Conservation (phyloP, 2,888 invertebrate genomes). For the Sympetrum striolatum region DNA sequence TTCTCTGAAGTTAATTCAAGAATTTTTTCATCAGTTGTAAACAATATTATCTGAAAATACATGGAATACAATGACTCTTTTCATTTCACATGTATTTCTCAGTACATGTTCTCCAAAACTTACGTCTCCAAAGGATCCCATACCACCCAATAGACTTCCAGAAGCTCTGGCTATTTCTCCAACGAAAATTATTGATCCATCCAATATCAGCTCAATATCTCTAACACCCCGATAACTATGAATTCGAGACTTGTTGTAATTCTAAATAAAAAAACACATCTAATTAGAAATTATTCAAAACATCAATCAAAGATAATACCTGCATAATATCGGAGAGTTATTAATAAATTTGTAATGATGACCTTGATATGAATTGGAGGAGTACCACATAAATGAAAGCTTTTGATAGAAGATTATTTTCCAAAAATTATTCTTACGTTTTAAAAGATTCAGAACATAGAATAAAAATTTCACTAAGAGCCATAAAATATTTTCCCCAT, state of each 20-base stretch:
- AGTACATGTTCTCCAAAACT: slow-evolving; percentile 54
- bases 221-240: slow-evolving; percentile 81
- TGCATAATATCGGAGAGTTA: too few species aligned
- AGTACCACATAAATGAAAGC: too few species aligned
- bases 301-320: too few species aligned
- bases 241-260: slow-evolving; percentile 87
- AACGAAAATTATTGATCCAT: slow-evolving; percentile 73
- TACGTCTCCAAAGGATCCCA: slow-evolving; percentile 76
- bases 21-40: slow-evolving; percentile 78
- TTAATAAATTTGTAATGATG: too few species aligned
- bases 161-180: slow-evolving; percentile 83
- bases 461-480: too few species aligned
- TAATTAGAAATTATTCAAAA: too few species aligned
- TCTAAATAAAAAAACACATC: slow-evolving; percentile 63
- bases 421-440: too few species aligned
- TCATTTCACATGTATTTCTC: background rate
- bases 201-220: slow-evolving; percentile 73
- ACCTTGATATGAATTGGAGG: too few species aligned
- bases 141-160: slow-evolving; percentile 73
- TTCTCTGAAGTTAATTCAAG: slow-evolving; percentile 68
- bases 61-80: slow-evolving; percentile 52
- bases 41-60: slow-evolving; percentile 75
- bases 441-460: too few species aligned
- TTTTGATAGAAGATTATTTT: too few species aligned
- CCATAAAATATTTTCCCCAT: too few species aligned